A percentile compares a stretch with the other conserved stretches of the same genome.
Evolutionary conservation across 2,113 vertebrate genomes (phyloP).

Genomic region (Cottus gobio): DNA sequence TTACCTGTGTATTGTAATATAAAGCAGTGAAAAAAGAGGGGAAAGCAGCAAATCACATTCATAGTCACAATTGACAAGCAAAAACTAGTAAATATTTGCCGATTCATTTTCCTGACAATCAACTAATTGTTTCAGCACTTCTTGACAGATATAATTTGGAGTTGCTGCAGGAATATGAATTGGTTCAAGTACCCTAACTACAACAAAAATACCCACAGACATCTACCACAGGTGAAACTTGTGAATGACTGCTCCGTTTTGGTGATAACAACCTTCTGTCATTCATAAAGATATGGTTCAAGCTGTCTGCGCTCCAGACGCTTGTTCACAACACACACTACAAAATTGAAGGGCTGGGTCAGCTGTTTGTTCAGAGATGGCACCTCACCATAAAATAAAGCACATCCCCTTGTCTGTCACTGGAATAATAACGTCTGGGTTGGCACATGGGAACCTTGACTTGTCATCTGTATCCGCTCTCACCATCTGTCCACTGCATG

Average conservation of each 20-base stretch:
- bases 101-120: not conserved
- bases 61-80: not conserved
- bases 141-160: not conserved
- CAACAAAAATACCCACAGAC: not conserved
- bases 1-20: not conserved
- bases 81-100: not conserved
- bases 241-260: constrained; percentile 31
- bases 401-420: constrained; percentile 40
- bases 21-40: not conserved
- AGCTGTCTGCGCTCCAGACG: constrained; percentile 19
- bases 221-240: constrained; percentile 25
- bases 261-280: constrained; percentile 25
- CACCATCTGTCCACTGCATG: constrained; percentile 50
- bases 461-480: constrained; percentile 29
- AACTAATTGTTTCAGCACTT: not conserved
- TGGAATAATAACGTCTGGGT: constrained; percentile 27
- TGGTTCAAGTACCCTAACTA: not conserved
- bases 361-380: constrained; percentile 54
- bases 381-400: constrained; percentile 44
- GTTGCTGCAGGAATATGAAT: not conserved
- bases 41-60: not conserved
- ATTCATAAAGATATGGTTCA: constrained; percentile 17
- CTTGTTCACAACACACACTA: constrained; percentile 23
- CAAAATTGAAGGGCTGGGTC: constrained; percentile 19
- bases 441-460: constrained; percentile 46